Percentiles rank a stretch among this genome's conserved stretches.
These are phyloP conservation scores for Dicyrtoma fusca DNA, from an alignment of 2,888 invertebrate genomes.

Conservation along the genomic window DNA sequence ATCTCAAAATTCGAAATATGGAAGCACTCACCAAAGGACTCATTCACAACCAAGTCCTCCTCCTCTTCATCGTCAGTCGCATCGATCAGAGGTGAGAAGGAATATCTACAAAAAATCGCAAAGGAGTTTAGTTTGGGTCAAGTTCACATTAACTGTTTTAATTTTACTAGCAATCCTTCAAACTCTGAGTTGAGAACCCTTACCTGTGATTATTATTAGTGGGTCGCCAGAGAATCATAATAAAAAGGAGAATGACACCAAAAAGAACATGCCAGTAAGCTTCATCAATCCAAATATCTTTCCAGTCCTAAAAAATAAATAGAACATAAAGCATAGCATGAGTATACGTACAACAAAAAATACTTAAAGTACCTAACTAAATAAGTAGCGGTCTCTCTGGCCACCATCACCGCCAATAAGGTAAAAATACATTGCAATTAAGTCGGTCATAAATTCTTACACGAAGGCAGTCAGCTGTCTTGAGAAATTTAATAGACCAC, in stretches of 20 bases:
- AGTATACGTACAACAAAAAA: no score
- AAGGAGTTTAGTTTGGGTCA: no score
- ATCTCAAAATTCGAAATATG: no score
- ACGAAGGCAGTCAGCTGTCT: conserved; percentile 73
- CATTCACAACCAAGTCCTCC: conserved; percentile 82
- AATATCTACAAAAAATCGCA: conserved; percentile 67
- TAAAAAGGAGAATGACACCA: conserved; percentile 81
- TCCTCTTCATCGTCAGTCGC: conserved; percentile 76
- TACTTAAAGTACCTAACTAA: background rate
- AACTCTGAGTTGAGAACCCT: no score
- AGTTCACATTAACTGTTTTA: no score
- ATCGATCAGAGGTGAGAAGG: conserved; percentile 90
- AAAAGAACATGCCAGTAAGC: conserved; percentile 96
- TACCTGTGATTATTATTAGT: conserved; percentile 93
- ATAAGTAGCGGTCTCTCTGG: background rate
- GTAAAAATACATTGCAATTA: no score
- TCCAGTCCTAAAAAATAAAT: conserved; percentile 71
- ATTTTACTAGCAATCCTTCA: no score
- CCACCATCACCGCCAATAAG: no score
- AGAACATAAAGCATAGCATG: conserved; percentile 8
- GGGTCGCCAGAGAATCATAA: conserved; percentile 94
- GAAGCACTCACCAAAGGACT: conserved; percentile 77
- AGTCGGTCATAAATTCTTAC: conserved; percentile 65
- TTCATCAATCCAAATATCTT: conserved; percentile 89
- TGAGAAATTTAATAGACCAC: conserved; percentile 84